Base-by-base conservation (phyloP, 2,113 vertebrate genomes). In the Antigone vipio region DNA sequence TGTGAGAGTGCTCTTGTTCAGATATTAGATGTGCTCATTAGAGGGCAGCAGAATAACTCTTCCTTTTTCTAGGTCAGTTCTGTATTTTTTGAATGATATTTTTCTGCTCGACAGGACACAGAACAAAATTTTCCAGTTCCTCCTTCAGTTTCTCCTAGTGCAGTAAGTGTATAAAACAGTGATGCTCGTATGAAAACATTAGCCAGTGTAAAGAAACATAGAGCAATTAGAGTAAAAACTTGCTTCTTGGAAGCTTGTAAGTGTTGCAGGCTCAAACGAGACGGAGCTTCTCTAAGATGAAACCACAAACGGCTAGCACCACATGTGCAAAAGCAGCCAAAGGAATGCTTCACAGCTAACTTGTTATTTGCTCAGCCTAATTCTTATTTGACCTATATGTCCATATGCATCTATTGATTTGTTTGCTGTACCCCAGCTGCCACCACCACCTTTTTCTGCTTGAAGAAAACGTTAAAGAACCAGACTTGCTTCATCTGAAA, bases 1-100 rank as follows among this genome's bases (percentile, higher is more conserved):
- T 85, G n/a, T 34, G 30, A 64, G 62, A 52, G 35, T 75, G 79
- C 68, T 95, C 50, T 79, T 80, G 68, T 66, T 91, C 52, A 85
- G 27, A 63, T 95, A 45, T 90, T 71, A 45, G 26, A 71, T 92
- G 42, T 90, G 91, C 87, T 93, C 95, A 92, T 97, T 97, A 96
- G 97, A 96, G 94, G 97, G 94, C 97, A 97, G 96, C 95, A 97
- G 78, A 85, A 95, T 47, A 89, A 74, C 82, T 95, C 44, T 92
- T 87, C 73, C 42, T 69, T 95, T 95, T 96, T 97, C 91, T 97
- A 95, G 89, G 81, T 95, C 96, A 96, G 32, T 55, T 89, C 78
- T 92, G 0, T 91, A 40, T 69, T 95, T 44, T 92, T 69, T 85
- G 42, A 94, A 69, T 67, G 38, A 38, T 73, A 24, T 88, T 92